phyloP scores from a whole-genome alignment of 2,113 vertebrate species.

The Pollimyrus isidori region DNA sequence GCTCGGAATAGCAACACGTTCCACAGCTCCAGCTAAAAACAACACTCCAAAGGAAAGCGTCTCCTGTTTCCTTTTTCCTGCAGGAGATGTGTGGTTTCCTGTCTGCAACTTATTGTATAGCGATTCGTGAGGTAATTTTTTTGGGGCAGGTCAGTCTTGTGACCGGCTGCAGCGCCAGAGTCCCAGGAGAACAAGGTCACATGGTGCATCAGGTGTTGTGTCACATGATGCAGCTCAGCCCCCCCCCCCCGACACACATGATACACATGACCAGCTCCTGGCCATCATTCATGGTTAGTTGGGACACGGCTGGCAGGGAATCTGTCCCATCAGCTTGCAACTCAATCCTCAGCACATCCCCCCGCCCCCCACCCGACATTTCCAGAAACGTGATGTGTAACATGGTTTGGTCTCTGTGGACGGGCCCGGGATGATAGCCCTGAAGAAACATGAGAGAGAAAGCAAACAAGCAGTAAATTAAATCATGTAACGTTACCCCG shows the following conservation, averaged over 20 bases:
- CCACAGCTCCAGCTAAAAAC: neutral
- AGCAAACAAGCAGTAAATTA: neutral
- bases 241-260: neutral
- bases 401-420: neutral
- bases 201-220: neutral
- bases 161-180: neutral
- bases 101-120: neutral
- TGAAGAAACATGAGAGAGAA: neutral
- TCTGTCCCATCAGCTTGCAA: neutral
- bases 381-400: neutral
- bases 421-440: neutral
- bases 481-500: neutral
- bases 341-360: neutral
- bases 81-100: neutral
- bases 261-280: neutral
- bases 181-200: neutral
- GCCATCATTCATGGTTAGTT: neutral
- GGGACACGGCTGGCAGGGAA: neutral
- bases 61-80: neutral
- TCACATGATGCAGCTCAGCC: neutral
- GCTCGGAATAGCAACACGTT: neutral
- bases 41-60: neutral
- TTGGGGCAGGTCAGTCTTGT: neutral
- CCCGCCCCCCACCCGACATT: neutral
- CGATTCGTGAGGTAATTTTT: neutral